Evolutionary conservation across 2,888 invertebrate species (phyloP), one percentile per base, ranked within the genome.

Genomic region (Lathronympha strigana): DNA sequence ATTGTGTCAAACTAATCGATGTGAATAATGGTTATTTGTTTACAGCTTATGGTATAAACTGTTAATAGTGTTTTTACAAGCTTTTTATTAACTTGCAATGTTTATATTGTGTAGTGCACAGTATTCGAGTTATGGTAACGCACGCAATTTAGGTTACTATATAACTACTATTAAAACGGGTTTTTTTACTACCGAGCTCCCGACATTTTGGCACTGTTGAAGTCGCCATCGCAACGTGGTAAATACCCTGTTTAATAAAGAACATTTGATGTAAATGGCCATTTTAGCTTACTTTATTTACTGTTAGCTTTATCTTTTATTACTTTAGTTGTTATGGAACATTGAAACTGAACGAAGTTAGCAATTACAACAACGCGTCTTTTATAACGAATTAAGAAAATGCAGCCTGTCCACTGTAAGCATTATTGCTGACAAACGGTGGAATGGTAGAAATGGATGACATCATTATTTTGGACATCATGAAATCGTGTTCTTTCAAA

Each of bases 21-120:
- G 64, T 47, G 64, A 64, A 53, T 33, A 60, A 60, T 64, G 45
- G 53, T 53, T 38, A 64, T 64, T 64, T 64, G 58, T 45, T 54
- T 49, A 50, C 31, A 36, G 25, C 47, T 40, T 51, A 38, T 38
- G 17, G 25, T 23, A 11, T 47, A 40, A 43, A 13, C 8, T 38
- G 21, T 55, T 63, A 50, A 54, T 55, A 17, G n/a, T 13, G 17
- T 43, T 55, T 36, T 55, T 55, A 55, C 5, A 23, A 25, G 13
- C 8, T 5, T 25, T 19, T 43, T 43, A 19, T 40, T 43, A 3
- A 19, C 15, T 40, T 40, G 19, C 9, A 19, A 21, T 21, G 43
- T 43, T 43, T 3, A 13, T 33, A 33, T 33, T 4, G 6, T 4
- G 25, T 25, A 25, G 3, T 6, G 25, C 43, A 19, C 43, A 5